Conservation (phyloP, 2,888 invertebrate species). For the Acleris emargana region DNA sequence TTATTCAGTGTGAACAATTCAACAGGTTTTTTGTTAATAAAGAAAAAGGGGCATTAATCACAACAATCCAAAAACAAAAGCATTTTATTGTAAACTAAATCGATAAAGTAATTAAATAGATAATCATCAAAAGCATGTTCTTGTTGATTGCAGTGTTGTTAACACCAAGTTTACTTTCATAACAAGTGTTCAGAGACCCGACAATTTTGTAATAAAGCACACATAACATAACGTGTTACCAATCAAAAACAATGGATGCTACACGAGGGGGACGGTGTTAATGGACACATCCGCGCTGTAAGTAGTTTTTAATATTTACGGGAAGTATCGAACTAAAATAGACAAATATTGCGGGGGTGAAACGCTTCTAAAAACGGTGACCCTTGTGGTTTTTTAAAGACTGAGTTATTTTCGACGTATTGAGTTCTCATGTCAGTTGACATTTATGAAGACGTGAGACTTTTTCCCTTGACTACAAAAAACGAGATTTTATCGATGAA, state of each 20-base stretch:
- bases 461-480: neutral
- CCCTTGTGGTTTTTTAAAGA: conserved; percentile 47
- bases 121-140: no score
- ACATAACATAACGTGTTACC: conserved; percentile 55
- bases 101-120: no score
- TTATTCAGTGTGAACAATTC: no score
- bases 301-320: conserved; percentile 81
- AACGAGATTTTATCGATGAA: no score
- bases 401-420: conserved; percentile 28
- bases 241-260: conserved; percentile 67
- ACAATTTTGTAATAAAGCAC: conserved; percentile 35
- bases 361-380: conserved; percentile 54
- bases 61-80: no score
- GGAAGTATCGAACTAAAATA: conserved; percentile 71
- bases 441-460: conserved; percentile 14
- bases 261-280: conserved; percentile 64
- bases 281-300: conserved; percentile 77
- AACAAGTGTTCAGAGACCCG: conserved; percentile 1
- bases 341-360: conserved; percentile 62
- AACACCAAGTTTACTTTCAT: conserved; percentile 4
- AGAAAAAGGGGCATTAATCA: no score
- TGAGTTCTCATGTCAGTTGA: conserved; percentile 13
- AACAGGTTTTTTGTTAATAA: no score
- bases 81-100: no score
- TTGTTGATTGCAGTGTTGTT: neutral